Evolutionary conservation across 2,888 invertebrate species (phyloP), one percentile per base, ranked within the genome.

Genomic region (Charanyca ferruginea): DNA sequence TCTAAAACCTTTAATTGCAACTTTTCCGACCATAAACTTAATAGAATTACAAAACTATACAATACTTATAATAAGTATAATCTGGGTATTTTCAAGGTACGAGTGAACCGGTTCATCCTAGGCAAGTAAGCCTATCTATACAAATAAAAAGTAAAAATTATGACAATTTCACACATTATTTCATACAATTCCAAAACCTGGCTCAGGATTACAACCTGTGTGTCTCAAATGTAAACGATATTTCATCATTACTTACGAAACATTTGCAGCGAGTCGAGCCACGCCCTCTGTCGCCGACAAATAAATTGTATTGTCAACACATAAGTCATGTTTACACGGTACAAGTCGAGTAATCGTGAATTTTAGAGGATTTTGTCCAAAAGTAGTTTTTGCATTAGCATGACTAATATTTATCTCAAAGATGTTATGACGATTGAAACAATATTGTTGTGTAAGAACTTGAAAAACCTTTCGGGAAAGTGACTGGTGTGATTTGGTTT

Each of bases 241-340:
- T 64, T 73, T 25, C 32, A 49, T 75, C 49, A 35, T 11, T 16
- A 47, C 52, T 28, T 28, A 47, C 52, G 32, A 44, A 7, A 57
- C 41, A 60, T 73, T 62, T 35, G 42, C 41, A 41, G 22, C 59
- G 48, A 32, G 35, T 59, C 11, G 18, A 13, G 52, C 64, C 63
- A 65, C 66, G 79, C 66, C 75, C 48, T 49, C 54, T 52, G 32
- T 32, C 25, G 38, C 6, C 42, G 23, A 48, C 52, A 47, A 65
- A 74, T 81, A 70, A 79, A 70, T 77, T 66, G 53, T 51, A 66
- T 41, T 66, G 63, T 51, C 62, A 66, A 60, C 52, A 58, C 59
- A 68, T 72, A 60, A 73, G 45, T 81, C 59, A 69, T 49, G 57
- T 42, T 66, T 38, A 63, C 64, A 72, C 64, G 45, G 41, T 23